These are phyloP conservation scores for Aphaenogaster floridana DNA, from an alignment of 1,140 invertebrate genomes.

Conservation along the genomic window DNA sequence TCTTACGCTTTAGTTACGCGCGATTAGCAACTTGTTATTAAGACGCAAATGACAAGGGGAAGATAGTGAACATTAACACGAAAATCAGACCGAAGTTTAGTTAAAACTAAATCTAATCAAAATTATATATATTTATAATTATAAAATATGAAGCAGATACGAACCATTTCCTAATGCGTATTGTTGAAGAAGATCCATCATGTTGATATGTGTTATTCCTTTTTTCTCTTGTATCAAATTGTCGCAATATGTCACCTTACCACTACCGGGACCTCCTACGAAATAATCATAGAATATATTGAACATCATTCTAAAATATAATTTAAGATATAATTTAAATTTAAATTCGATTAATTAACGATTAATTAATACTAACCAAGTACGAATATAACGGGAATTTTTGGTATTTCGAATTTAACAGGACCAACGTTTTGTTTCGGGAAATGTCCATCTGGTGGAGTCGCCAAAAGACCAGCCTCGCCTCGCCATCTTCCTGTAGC, in stretches of 20 bases:
- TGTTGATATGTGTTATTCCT: constrained; percentile 95
- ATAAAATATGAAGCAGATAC: constrained; percentile 58
- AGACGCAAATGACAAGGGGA: too few species aligned
- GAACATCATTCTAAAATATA: neutral
- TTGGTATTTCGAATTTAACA: constrained; percentile 93
- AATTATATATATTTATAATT: neutral
- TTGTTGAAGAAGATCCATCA: constrained; percentile 95
- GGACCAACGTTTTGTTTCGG: constrained; percentile 92
- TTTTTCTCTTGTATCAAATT: constrained; percentile 94
- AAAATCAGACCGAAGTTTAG: too few species aligned
- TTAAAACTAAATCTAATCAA: neutral
- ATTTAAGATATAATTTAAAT: neutral
- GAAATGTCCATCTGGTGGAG: constrained; percentile 89
- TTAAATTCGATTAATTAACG: neutral
- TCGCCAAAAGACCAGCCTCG: constrained; percentile 85
- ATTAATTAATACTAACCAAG: constrained; percentile 88
- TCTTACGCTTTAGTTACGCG: too few species aligned
- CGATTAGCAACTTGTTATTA: too few species aligned
- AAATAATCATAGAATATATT: constrained; percentile 40
- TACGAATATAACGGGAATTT: constrained; percentile 95
- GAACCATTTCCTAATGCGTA: constrained; percentile 95
- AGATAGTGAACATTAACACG: too few species aligned
- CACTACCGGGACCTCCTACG: constrained; percentile 94
- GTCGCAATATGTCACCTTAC: constrained; percentile 97
- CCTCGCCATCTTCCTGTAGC: constrained; percentile 85